These are phyloP conservation scores for Arctocebus calabarensis DNA, from an alignment of 2,797 vertebrate genomes.

Conservation along the genomic window DNA sequence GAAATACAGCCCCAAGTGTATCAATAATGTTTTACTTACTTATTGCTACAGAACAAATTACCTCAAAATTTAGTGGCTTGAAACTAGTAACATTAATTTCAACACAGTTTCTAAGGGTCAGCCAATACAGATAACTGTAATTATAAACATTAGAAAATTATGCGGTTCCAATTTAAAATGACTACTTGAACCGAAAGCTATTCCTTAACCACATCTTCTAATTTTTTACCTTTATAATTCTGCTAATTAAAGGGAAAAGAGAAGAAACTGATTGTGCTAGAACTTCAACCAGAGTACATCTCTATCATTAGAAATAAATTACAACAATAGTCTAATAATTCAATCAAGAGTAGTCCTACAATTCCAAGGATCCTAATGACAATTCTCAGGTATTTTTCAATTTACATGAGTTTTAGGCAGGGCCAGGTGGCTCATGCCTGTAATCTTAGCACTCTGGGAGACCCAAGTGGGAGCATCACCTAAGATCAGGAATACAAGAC, in stretches of 20 bases:
- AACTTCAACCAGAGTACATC: background rate
- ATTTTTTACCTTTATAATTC: conserved; percentile 8
- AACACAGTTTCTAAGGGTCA: background rate
- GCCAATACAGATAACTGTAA: background rate
- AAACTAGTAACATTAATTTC: background rate
- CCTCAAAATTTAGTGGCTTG: background rate
- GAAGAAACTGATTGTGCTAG: background rate
- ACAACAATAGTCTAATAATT: background rate
- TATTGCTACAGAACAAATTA: background rate
- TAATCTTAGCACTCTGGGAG: too few relatives aligned
- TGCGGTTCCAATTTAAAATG: background rate
- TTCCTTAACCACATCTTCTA: background rate
- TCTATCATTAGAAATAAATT: background rate
- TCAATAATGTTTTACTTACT: background rate
- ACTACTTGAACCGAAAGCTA: background rate
- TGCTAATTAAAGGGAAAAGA: background rate
- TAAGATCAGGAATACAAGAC: too few relatives aligned
- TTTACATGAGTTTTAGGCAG: background rate
- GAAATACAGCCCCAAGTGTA: background rate
- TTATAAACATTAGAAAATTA: background rate
- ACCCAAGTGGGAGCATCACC: too few relatives aligned
- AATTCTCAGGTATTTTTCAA: conserved; percentile 10
- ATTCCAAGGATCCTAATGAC: background rate
- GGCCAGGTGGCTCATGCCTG: too few relatives aligned
- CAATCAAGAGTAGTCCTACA: background rate